Evolutionary conservation across 2,797 vertebrate genomes (phyloP).

Genomic region (Rhinella marina): DNA sequence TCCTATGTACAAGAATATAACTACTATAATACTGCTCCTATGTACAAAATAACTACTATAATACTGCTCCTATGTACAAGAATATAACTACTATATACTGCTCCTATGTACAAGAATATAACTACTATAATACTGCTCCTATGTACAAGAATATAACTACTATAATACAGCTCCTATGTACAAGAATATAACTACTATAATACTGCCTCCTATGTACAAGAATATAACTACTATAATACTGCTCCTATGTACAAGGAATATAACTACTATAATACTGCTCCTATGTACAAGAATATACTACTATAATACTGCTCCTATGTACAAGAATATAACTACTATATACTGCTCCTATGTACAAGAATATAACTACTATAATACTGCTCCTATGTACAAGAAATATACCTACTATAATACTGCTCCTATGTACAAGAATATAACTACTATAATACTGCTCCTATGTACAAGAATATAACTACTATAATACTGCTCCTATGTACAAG

Average conservation of each 20-base stretch:
- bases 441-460: too few relatives aligned
- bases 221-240: background rate
- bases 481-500: too few relatives aligned
- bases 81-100: background rate
- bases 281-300: background rate
- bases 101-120: background rate
- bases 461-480: too few relatives aligned
- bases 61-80: background rate
- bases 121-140: background rate
- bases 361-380: conserved; percentile 11
- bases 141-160: too few relatives aligned
- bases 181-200: too few relatives aligned
- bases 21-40: background rate
- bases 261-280: background rate
- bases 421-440: too few relatives aligned
- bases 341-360: conserved; percentile 6
- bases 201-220: background rate
- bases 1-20: too few relatives aligned
- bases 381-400: background rate
- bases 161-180: too few relatives aligned
- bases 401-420: too few relatives aligned
- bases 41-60: background rate
- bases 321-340: conserved; percentile 6
- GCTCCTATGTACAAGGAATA: background rate
- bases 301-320: background rate